Base-by-base conservation (phyloP, 1,140 invertebrate genomes). In the Lasioglossum baleicum region DNA sequence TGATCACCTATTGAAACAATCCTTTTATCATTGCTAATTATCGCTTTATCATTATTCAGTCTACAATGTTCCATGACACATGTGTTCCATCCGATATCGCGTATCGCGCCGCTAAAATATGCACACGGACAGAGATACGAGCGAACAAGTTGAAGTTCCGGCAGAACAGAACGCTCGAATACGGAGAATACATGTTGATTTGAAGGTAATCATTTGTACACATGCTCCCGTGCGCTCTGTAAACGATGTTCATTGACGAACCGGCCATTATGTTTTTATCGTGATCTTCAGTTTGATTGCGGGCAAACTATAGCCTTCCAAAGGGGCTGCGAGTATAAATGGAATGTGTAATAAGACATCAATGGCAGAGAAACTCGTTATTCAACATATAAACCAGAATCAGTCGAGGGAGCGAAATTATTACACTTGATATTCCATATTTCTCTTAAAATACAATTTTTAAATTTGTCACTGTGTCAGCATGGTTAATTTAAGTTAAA, bases 11-110 rank as follows among this genome's bases (percentile, higher is more conserved):
- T 73, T 56, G 76, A 79, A 79, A 66, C 69, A 20, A 73, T 31
- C 44, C 44, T 73, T 73, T 79, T 79, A 79, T 73, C 76, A 26
- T 48, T 22, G 69, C 15, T 72, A 72, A 78, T 72, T 72, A 72
- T 78, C 61, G 22, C 69, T 78, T 72, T 72, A 78, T 56, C 60
- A 20, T 60, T 51, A 71, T 22, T 26, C 20, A 2, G 44, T 53
- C 31, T 63, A 42, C 8, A 53, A 2, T n/a, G 20, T 61, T 71
- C 15, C 60, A 53, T 77, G 35, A 3, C 13, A 13, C 48, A 6
- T 26, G 31, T 56, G 40, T 35, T 44, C 48, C 8, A n/a, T 53
- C n/a, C 22, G 40, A 65, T 79, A 56, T 53, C 60, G 67, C 5
- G 15, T 26, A 58, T 58, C 48, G 40, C 53, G 60, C 31, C 48